Conservation (phyloP, 2,797 vertebrate genomes). For the Toxotes lorentzi region DNA sequence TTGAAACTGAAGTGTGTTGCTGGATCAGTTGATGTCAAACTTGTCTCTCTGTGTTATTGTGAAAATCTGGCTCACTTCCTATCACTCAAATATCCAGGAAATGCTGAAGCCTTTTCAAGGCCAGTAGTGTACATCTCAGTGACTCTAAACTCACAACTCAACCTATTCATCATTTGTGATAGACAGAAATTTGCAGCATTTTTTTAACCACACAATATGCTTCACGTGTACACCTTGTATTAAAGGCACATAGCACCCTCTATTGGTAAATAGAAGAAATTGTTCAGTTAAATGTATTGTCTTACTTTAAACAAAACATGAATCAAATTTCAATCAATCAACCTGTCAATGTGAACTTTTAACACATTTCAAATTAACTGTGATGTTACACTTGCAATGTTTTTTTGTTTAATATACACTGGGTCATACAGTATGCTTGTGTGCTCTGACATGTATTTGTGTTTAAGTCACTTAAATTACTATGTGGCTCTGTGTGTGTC, state of each 20-base stretch:
- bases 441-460: background rate
- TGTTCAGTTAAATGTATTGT: background rate
- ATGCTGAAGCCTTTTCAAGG: constrained; percentile 13
- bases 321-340: background rate
- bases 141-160: constrained; percentile 25
- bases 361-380: background rate
- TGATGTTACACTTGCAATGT: background rate
- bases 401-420: background rate
- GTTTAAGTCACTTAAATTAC: constrained; percentile 9
- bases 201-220: background rate
- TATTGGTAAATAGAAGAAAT: constrained; percentile 22
- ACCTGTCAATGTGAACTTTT: too few species aligned
- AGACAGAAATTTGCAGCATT: constrained; percentile 20
- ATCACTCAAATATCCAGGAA: background rate
- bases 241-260: constrained; percentile 44
- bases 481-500: constrained; percentile 42
- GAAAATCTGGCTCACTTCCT: constrained; percentile 10
- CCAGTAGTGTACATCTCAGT: constrained; percentile 54
- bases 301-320: background rate
- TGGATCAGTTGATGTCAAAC: background rate
- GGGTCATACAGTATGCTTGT: background rate
- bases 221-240: constrained; percentile 1
- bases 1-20: constrained; percentile 12
- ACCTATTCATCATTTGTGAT: constrained; percentile 51
- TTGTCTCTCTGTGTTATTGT: background rate